A percentile compares a stretch with the other conserved stretches of the same genome.
These are phyloP conservation scores for Echinometra lucunter DNA, from an alignment of 53 echinoderm and acorn worm species.

Conservation along the genomic window DNA sequence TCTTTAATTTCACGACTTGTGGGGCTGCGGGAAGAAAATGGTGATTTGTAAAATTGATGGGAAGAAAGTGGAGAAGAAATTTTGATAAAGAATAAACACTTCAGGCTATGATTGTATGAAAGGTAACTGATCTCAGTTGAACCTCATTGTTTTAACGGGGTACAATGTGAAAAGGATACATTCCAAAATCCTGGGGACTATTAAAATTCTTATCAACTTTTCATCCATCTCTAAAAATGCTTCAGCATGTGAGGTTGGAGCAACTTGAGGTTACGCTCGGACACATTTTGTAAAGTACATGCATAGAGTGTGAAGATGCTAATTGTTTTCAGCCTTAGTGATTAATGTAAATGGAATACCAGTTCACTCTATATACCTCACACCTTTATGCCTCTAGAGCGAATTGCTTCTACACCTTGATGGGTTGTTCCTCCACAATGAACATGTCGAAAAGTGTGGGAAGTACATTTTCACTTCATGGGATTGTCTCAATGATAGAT, in stretches of 20 bases:
- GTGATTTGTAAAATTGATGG: conserved; percentile 32
- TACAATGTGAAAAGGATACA: not conserved
- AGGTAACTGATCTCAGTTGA: conserved; percentile 19
- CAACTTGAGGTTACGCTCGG: not conserved
- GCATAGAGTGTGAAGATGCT: not conserved
- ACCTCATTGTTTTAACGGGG: conserved; percentile 1
- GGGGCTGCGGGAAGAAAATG: not conserved
- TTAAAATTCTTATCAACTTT: not conserved
- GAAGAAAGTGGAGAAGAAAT: conserved; percentile 19
- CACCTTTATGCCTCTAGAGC: not conserved
- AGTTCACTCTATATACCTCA: not conserved
- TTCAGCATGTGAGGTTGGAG: not conserved
- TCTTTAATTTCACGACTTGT: conserved; percentile 51
- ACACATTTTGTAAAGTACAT: not conserved
- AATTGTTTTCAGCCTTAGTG: not conserved
- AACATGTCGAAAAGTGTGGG: too few relatives aligned
- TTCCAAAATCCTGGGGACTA: not conserved
- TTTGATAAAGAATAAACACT: conserved; percentile 32
- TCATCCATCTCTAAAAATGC: not conserved
- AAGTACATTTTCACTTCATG: too few relatives aligned
- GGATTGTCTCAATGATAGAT: too few relatives aligned
- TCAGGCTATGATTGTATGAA: not conserved
- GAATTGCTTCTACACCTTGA: not conserved
- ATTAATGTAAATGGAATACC: not conserved
- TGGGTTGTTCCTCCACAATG: not conserved